Evolutionary conservation across 2,888 invertebrate genomes (phyloP), one percentile per base, ranked within the genome.

Genomic region (Cryptophagus acutangulus): DNA sequence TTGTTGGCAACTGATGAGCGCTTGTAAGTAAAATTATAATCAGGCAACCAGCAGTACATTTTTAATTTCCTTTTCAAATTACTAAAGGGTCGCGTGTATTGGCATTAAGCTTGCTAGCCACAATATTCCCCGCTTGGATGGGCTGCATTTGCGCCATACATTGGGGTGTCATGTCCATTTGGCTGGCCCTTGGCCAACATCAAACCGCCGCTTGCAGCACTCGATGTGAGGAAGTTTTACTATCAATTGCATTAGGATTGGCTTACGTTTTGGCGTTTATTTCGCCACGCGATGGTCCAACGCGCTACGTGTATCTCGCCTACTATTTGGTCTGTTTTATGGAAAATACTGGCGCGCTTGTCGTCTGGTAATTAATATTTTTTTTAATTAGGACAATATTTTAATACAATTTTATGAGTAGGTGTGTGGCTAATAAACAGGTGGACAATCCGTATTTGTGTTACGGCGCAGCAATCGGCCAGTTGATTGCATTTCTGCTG

Each of bases 241-340:
- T 77, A 34, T 75, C 76, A 41, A 61, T 73, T 35, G 73, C 77
- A 20, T 66, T 78, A 43, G 78, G 77, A 2, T 69, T 76, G 44
- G 76, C 79, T 1, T 77, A 78, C 59, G 71, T 79, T 14, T 71
- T 79, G 51, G 76, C 76, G 31, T 78, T 76, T 60, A 71, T 79
- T 45, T 77, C 79, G 45, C 73, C 78, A 3, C 66, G 75, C 45
- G 78, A 78, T 55, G 78, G 78, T 20, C 75, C 75, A 20, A 79
- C 79, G 2, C 66, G 79, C 41, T 71, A 71, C 48, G 61, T 69
- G n/a, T 72, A 72, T 49, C 48, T 71, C 17, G 70, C 67, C 9
- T 71, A 72, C 52, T 72, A 72, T 54, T 58, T 71, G 38, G 70
- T 71, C 4, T 72, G 71, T 52, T 71, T 71, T 49, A 69, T 72